These are phyloP conservation scores for Zaprionus camerounensis DNA, from an alignment of 1,140 invertebrate genomes.

Conservation along the genomic window DNA sequence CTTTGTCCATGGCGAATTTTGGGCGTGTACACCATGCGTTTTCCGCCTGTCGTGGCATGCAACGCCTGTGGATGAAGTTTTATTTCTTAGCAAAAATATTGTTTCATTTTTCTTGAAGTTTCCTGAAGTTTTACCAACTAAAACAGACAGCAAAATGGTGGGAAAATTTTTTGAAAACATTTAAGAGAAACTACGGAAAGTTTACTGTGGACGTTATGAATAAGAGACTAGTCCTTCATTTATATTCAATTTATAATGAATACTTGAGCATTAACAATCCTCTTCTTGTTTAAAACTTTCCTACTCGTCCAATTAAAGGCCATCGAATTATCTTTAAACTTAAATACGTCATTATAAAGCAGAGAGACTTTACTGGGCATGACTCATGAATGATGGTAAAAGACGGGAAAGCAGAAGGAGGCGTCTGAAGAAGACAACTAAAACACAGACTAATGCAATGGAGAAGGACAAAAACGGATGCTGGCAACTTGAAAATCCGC, in stretches of 20 bases:
- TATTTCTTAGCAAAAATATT: not conserved
- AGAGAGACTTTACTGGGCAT: conserved; percentile 31
- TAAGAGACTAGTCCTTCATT: too few relatives aligned
- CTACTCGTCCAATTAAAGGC: not conserved
- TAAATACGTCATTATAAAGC: not conserved
- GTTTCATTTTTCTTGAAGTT: not conserved
- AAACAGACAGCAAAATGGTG: conserved; percentile 1
- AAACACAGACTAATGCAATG: conserved; percentile 4
- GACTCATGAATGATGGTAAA: conserved; percentile 54
- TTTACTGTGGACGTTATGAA: too few relatives aligned
- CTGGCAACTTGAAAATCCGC: conserved; percentile 64
- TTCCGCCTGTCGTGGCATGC: conserved; percentile 1
- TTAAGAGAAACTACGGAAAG: too few relatives aligned
- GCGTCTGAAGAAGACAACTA: not conserved
- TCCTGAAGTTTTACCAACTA: not conserved
- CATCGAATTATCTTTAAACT: not conserved
- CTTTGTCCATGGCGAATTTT: conserved; percentile 66
- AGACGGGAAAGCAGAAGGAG: conserved; percentile 17
- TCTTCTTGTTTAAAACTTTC: not conserved
- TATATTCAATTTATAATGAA: too few relatives aligned
- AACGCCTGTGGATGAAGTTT: conserved; percentile 6
- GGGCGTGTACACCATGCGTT: conserved; percentile 65
- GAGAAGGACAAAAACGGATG: conserved; percentile 32
- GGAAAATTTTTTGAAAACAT: not conserved
- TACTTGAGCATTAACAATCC: not conserved